Conservation (phyloP, 2,113 vertebrate genomes). For the Lagopus muta region DNA sequence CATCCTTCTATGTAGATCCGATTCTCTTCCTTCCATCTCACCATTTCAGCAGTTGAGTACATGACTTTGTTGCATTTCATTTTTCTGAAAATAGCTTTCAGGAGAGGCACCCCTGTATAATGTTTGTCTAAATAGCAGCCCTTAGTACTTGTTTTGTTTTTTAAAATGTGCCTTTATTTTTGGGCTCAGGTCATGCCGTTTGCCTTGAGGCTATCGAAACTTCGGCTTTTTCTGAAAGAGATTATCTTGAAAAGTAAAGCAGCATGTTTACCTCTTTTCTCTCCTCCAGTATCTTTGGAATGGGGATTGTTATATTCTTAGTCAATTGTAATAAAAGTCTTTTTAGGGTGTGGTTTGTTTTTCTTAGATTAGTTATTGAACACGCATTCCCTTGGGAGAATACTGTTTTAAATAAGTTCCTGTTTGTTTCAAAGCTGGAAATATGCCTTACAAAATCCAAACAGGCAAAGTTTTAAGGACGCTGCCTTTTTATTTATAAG, state of each 20-base stretch:
- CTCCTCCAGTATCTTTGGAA: neutral
- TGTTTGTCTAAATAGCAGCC: neutral
- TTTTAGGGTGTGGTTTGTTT: neutral
- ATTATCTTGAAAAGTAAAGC: neutral
- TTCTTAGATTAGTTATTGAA: neutral
- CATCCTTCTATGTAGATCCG: accelerated
- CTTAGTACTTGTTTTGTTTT: neutral
- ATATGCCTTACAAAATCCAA: neutral
- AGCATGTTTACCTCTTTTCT: neutral
- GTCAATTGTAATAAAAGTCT: neutral
- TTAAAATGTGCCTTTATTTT: neutral
- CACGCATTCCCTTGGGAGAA: neutral
- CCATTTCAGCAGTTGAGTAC: neutral
- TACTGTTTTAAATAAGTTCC: neutral
- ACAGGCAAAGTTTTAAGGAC: neutral
- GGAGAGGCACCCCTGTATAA: neutral
- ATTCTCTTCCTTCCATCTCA: neutral
- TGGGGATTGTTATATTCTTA: neutral
- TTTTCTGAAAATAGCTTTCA: neutral
- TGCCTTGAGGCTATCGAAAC: neutral
- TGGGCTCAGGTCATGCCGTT: neutral
- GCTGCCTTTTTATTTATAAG: neutral
- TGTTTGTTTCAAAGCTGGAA: neutral
- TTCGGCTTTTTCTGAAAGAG: neutral
- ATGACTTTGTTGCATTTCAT: neutral